Evolutionary conservation across 2,797 vertebrate species (phyloP).

Genomic region (Sebastes hubbsi): DNA sequence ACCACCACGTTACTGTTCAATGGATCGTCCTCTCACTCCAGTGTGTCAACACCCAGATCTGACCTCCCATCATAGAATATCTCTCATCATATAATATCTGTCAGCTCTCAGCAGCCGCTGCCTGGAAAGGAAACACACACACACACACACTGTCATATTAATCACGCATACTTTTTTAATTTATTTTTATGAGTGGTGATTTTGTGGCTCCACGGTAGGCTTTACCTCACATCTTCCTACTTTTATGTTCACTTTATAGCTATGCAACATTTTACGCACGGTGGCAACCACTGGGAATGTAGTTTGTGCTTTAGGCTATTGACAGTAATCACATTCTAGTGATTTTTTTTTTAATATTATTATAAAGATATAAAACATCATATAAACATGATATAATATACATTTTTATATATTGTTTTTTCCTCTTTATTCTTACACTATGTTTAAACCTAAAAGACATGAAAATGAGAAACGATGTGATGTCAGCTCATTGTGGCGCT

Average conservation of each 20-base stretch:
- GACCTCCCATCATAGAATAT: conserved; percentile 68
- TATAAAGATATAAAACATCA: neutral
- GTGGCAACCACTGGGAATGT: neutral
- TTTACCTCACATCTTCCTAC: conserved; percentile 7
- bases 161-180: neutral
- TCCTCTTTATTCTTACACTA: neutral
- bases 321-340: neutral
- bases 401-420: neutral
- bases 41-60: conserved; percentile 63
- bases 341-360: neutral
- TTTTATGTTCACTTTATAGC: conserved; percentile 9
- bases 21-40: conserved; percentile 54
- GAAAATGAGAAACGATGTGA: neutral
- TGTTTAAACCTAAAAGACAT: neutral
- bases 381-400: neutral
- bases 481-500: neutral
- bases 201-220: neutral
- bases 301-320: neutral
- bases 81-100: conserved; percentile 49
- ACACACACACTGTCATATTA: conserved; percentile 25
- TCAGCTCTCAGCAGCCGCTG: neutral
- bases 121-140: neutral
- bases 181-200: neutral
- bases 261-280: conserved; percentile 23
- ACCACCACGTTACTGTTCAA: conserved; percentile 84